Evolutionary conservation across 2,113 vertebrate species (phyloP).

Genomic region (Hoplias malabaricus): DNA sequence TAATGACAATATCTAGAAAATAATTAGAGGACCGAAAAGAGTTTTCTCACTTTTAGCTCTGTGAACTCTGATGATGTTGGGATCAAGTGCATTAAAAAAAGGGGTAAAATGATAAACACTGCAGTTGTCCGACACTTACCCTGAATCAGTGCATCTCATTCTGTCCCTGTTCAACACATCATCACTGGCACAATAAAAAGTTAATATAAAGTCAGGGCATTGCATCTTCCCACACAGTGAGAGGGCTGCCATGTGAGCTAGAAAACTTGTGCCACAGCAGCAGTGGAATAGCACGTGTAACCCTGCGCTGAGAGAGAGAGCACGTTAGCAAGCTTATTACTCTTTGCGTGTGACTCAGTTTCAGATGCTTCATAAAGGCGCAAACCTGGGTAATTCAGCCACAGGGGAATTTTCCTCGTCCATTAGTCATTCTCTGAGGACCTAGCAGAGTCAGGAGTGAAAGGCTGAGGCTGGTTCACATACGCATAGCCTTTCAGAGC

Average conservation of each 20-base stretch:
- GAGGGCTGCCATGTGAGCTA: constrained; percentile 2
- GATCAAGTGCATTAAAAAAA: no score
- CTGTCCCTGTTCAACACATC: not conserved
- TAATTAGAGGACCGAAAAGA: no score
- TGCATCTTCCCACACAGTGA: not conserved
- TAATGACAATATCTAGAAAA: no score
- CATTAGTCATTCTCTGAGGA: constrained; percentile 39
- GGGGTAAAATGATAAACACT: no score
- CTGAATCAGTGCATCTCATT: not conserved
- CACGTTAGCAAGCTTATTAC: not conserved
- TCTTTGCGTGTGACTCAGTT: not conserved
- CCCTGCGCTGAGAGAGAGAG: not conserved
- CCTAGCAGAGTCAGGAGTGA: not conserved
- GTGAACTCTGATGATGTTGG: no score
- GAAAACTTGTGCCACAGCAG: not conserved
- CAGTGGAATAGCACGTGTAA: not conserved
- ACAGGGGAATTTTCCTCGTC: constrained; percentile 39
- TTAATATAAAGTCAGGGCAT: not conserved
- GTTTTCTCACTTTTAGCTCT: no score
- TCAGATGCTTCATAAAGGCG: not conserved
- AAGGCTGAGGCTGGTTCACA: not conserved
- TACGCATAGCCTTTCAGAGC: not conserved
- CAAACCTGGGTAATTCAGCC: not conserved
- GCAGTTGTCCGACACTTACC: no score
- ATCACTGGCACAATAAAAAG: not conserved